A percentile compares a stretch with the other conserved stretches of the same genome.
phyloP scores from a whole-genome alignment of 2,797 vertebrate genomes.

The Triplophysa bombifrons region DNA sequence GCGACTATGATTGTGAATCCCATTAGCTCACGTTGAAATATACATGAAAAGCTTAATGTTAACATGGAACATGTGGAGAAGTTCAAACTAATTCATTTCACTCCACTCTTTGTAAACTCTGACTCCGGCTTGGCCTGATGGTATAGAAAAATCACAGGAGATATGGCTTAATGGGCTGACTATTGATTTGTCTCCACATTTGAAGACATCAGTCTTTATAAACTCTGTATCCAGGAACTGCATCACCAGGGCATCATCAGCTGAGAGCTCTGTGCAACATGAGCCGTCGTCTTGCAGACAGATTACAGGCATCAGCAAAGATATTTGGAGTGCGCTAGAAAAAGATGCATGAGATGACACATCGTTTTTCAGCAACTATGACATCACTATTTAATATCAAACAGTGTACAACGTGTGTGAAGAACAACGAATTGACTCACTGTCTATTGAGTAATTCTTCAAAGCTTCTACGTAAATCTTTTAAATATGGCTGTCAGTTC shows the following conservation, averaged over 20 bases:
- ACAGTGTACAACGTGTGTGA: background rate
- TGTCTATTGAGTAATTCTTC: constrained; percentile 10
- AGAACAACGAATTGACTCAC: background rate
- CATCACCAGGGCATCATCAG: constrained; percentile 68
- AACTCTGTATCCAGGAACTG: constrained; percentile 66
- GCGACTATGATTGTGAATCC: constrained; percentile 67
- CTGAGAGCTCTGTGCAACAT: constrained; percentile 49
- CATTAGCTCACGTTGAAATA: constrained; percentile 56
- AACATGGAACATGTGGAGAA: constrained; percentile 45
- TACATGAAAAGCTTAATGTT: constrained; percentile 41
- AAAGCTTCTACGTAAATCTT: background rate
- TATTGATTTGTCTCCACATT: constrained; percentile 75
- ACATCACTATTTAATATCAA: constrained; percentile 2
- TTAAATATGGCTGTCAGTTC: background rate
- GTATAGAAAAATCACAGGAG: constrained; percentile 63
- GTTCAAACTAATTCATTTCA: constrained; percentile 9
- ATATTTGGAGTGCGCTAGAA: constrained; percentile 17
- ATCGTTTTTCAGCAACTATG: constrained; percentile 5
- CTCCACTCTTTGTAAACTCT: constrained; percentile 45
- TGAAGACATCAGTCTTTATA: constrained; percentile 71
- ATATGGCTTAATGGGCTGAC: constrained; percentile 72
- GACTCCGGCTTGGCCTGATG: constrained; percentile 63
- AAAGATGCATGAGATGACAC: background rate
- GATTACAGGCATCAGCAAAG: constrained; percentile 12
- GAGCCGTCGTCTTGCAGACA: constrained; percentile 35